Conservation (phyloP, 2,888 invertebrate genomes). For the Agrilus cyanescens region DNA sequence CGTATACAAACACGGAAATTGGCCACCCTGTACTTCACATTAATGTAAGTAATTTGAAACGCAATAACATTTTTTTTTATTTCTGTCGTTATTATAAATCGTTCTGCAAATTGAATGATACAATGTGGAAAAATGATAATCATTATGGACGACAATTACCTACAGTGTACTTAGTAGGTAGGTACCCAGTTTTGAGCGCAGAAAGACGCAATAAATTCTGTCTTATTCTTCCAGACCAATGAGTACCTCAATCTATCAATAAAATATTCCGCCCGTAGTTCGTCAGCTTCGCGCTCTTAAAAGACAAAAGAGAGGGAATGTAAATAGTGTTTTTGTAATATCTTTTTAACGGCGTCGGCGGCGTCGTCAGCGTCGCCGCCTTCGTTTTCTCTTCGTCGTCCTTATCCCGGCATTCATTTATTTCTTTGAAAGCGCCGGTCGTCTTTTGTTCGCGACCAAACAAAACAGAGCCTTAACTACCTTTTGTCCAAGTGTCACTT, state of each 20-base stretch:
- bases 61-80: too few species aligned
- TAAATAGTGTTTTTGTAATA: conserved; percentile 39
- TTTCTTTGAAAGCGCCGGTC: conserved; percentile 33
- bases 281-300: conserved; percentile 20
- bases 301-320: conserved; percentile 34
- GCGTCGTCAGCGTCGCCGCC: background rate
- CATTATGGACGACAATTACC: too few species aligned
- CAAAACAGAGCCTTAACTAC: conserved; percentile 38
- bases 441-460: conserved; percentile 33
- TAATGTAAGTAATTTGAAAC: too few species aligned
- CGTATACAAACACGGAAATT: too few species aligned
- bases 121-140: too few species aligned
- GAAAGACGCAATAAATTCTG: too few species aligned
- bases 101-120: too few species aligned
- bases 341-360: conserved; percentile 32
- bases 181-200: too few species aligned
- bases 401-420: conserved; percentile 35
- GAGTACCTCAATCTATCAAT: conserved; percentile 10
- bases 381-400: conserved; percentile 14
- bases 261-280: conserved; percentile 18
- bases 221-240: background rate
- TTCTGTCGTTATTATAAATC: too few species aligned
- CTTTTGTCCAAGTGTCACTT: conserved; percentile 39
- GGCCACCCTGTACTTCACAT: too few species aligned
- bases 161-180: too few species aligned